A percentile compares a stretch with the other conserved stretches of the same genome.
Conservation (phyloP, 37 sponge, comb jelly and placozoan genomes). For the Dysidea cf. avara region DNA sequence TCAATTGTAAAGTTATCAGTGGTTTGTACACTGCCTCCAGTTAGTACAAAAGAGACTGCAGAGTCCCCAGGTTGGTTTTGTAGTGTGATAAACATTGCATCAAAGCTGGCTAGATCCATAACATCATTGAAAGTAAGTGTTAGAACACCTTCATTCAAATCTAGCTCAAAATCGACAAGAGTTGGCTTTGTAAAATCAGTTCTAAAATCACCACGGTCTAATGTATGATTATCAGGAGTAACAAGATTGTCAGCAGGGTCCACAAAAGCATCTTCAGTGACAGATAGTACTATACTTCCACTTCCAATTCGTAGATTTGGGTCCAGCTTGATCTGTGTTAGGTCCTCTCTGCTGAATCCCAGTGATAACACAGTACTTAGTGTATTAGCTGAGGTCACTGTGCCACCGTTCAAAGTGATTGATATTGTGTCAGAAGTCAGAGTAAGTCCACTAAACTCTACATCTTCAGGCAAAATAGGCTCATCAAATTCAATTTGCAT, state of each 20-base stretch:
- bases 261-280: conserved; percentile 56
- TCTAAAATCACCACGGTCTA: conserved; percentile 22
- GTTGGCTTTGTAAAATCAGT: conserved; percentile 50
- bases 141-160: conserved; percentile 50
- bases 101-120: conserved; percentile 50
- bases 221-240: neutral
- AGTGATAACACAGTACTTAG: conserved; percentile 41
- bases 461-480: conserved; percentile 69
- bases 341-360: conserved; percentile 51
- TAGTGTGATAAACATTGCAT: conserved; percentile 57
- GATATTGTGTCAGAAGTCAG: conserved; percentile 32
- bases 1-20: conserved; percentile 45
- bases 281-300: conserved; percentile 34
- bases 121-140: conserved; percentile 79
- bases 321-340: conserved; percentile 56
- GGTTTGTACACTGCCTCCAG: conserved; percentile 29
- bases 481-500: conserved; percentile 73
- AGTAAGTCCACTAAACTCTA: conserved; percentile 43
- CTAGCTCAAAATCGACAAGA: conserved; percentile 45
- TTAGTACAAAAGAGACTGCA: conserved; percentile 44
- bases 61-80: conserved; percentile 30
- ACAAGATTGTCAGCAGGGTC: conserved; percentile 79
- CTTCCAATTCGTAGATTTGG: conserved; percentile 32
- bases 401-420: conserved; percentile 49
- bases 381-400: conserved; percentile 25